Percentiles rank a stretch among this genome's conserved stretches.
phyloP scores from a whole-genome alignment of 2,797 vertebrate species.

The Psittacula derbiana region DNA sequence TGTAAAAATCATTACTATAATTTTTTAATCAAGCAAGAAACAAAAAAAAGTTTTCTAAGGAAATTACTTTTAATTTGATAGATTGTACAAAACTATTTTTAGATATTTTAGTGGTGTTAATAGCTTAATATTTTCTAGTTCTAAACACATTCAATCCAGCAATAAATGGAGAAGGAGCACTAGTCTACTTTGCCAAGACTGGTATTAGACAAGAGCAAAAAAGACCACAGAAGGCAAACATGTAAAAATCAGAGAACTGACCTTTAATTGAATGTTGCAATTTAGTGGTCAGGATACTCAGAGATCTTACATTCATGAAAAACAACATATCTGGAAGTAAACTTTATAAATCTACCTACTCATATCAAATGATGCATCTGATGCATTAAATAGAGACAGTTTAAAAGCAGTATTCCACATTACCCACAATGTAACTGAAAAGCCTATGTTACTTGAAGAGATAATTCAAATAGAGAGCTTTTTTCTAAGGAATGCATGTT shows the following conservation, averaged over 20 bases:
- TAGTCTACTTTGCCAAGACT: background rate
- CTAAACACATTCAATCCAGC: background rate
- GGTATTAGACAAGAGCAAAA: background rate
- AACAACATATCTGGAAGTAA: background rate
- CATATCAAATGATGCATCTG: background rate
- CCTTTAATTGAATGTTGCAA: background rate
- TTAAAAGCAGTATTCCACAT: background rate
- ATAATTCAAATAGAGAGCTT: background rate
- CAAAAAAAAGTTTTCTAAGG: background rate
- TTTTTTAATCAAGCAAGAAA: background rate
- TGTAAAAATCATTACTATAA: background rate
- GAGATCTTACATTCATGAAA: background rate
- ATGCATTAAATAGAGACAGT: background rate
- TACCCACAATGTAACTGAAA: background rate
- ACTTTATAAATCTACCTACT: background rate
- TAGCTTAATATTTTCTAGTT: background rate
- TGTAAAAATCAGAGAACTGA: background rate
- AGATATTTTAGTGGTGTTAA: background rate
- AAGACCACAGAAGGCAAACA: background rate
- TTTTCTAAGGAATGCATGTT: slow-evolving; percentile 1
- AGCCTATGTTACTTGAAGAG: background rate
- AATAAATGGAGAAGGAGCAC: background rate
- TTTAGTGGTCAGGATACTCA: background rate
- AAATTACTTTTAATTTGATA: background rate
- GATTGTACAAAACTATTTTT: background rate